Evolutionary conservation across 64 coral and sea anemone species (phyloP).

Genomic region (Acropora yongei): DNA sequence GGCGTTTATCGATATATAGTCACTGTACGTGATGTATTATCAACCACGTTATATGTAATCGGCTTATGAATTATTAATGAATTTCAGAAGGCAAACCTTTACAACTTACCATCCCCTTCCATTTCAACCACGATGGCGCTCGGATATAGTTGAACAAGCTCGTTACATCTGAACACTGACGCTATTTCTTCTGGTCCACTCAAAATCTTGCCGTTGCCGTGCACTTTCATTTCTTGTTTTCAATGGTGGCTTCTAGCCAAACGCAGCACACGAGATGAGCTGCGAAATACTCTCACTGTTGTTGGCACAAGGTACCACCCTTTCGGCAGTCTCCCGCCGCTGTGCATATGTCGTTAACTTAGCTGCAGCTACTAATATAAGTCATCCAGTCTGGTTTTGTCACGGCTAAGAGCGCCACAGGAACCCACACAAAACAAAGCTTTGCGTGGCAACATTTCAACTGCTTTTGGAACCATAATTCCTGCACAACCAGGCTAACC

Average conservation of each 20-base stretch:
- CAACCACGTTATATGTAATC: too few relatives aligned
- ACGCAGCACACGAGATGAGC: neutral
- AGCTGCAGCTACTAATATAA: too few relatives aligned
- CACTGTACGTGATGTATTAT: too few relatives aligned
- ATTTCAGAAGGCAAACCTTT: neutral
- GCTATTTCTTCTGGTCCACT: slow-evolving; percentile 48
- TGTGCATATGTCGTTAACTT: too few relatives aligned
- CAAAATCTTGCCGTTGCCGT: slow-evolving; percentile 5
- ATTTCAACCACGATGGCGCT: slow-evolving; percentile 53
- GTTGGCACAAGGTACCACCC: neutral
- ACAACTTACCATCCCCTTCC: slow-evolving; percentile 44
- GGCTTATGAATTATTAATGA: too few relatives aligned
- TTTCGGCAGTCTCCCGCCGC: neutral
- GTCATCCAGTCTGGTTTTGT: too few relatives aligned
- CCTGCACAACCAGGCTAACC: too few relatives aligned
- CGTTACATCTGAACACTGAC: neutral
- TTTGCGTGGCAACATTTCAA: too few relatives aligned
- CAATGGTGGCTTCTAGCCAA: slow-evolving; percentile 39
- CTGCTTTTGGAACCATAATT: too few relatives aligned
- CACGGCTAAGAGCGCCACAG: too few relatives aligned
- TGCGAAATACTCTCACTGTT: neutral
- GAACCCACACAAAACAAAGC: too few relatives aligned
- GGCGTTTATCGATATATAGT: too few relatives aligned
- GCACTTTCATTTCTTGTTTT: slow-evolving; percentile 1
- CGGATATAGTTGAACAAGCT: slow-evolving; percentile 23